Conservation (phyloP, 2,113 vertebrate species). For the Halcyon malimbica region DNA sequence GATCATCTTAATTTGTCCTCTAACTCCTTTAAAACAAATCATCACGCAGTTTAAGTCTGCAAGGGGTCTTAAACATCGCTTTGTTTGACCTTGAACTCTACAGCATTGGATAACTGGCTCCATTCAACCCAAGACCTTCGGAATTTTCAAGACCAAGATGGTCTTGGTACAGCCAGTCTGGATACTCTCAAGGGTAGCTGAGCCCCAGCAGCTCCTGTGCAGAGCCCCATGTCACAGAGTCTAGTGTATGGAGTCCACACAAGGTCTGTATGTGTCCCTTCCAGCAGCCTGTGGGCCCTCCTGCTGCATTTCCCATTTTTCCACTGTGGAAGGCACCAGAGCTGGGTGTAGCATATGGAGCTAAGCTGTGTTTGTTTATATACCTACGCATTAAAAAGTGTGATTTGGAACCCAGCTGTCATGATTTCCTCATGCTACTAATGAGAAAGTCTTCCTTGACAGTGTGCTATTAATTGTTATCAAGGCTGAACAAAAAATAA, state of each 20-base stretch:
- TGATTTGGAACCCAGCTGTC: slow-evolving; percentile 12
- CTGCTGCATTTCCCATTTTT: not conserved
- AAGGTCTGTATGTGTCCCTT: not conserved
- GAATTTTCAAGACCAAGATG: accelerated
- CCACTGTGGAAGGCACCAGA: not conserved
- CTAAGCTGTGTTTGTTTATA: not conserved
- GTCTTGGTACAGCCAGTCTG: not conserved
- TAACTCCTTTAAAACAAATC: not conserved
- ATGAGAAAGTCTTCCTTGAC: not conserved
- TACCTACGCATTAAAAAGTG: not conserved
- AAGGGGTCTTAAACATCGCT: not conserved
- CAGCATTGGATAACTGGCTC: not conserved
- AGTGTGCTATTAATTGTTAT: not conserved
- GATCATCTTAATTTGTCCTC: not conserved
- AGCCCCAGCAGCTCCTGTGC: not conserved
- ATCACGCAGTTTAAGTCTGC: not conserved
- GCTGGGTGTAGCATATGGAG: not conserved
- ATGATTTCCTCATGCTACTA: not conserved
- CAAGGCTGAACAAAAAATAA: not conserved
- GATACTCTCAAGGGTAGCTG: accelerated
- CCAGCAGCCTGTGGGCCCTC: not conserved
- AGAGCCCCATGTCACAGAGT: accelerated
- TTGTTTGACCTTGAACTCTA: not conserved
- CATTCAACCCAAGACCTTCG: not conserved
- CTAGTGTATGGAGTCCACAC: not conserved